phyloP scores from a whole-genome alignment of 1,140 invertebrate genomes.

The Pomacea maculata region DNA sequence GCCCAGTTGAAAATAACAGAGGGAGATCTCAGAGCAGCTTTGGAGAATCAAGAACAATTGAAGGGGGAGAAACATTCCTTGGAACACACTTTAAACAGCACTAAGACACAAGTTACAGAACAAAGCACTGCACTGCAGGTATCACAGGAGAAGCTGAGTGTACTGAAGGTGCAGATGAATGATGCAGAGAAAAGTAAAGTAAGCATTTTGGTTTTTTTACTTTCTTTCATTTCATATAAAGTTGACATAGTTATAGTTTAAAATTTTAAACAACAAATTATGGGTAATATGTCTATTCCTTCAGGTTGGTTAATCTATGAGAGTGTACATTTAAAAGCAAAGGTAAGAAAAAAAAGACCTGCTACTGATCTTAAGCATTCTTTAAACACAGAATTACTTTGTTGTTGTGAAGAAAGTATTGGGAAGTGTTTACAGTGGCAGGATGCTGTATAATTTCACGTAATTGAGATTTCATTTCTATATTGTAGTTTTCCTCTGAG shows the following conservation, averaged over 20 bases:
- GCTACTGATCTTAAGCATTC: too few relatives aligned
- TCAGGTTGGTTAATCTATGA: too few relatives aligned
- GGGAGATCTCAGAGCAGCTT: conserved; percentile 36
- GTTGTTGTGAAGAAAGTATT: too few relatives aligned
- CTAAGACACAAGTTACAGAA: conserved; percentile 35
- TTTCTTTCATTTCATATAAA: not conserved
- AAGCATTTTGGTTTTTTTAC: not conserved
- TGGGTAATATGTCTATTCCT: too few relatives aligned
- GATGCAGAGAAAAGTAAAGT: conserved; percentile 46
- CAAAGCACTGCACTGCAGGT: conserved; percentile 38
- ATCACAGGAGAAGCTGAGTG: conserved; percentile 39
- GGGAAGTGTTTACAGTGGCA: too few relatives aligned
- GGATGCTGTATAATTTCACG: too few relatives aligned
- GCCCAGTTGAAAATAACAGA: conserved; percentile 42
- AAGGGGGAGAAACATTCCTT: conserved; percentile 31
- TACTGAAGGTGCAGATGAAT: conserved; percentile 36
- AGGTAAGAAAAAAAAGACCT: too few relatives aligned
- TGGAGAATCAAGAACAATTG: conserved; percentile 40
- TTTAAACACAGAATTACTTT: too few relatives aligned
- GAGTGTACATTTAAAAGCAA: too few relatives aligned
- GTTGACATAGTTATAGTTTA: too few relatives aligned
- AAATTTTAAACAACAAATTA: too few relatives aligned
- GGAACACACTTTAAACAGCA: conserved; percentile 40
- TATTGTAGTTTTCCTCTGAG: conserved; percentile 22
- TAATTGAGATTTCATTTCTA: not conserved